Conservation (phyloP, 2,113 vertebrate species). For the Emydocephalus ijimae region DNA sequence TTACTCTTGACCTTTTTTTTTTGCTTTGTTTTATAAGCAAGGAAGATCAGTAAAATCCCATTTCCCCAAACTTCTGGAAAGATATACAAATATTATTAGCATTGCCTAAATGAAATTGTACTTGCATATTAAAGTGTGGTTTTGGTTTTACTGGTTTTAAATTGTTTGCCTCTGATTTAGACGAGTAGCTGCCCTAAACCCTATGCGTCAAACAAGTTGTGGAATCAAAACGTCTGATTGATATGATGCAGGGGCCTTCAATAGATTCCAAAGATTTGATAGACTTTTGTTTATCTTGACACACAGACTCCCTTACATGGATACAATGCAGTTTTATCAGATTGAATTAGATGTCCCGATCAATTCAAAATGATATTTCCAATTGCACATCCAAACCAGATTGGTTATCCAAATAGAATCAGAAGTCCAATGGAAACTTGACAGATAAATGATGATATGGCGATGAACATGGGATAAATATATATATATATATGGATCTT, state of each 20-base stretch:
- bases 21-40: neutral
- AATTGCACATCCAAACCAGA: neutral
- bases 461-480: neutral
- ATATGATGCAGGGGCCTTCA: neutral
- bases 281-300: neutral
- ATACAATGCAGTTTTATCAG: neutral
- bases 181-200: neutral
- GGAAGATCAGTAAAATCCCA: slow-evolving; percentile 6
- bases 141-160: neutral
- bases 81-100: neutral
- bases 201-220: neutral
- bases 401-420: neutral
- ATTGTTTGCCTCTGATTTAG: neutral
- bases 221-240: neutral
- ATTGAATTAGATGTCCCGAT: neutral
- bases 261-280: neutral
- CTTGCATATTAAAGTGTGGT: neutral
- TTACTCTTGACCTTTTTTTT: neutral
- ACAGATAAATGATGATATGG: neutral
- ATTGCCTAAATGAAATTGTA: neutral
- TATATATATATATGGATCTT: no score
- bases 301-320: neutral
- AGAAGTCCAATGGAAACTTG: neutral
- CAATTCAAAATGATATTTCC: neutral
- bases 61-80: slow-evolving; percentile 2